A percentile compares a stretch with the other conserved stretches of the same genome.
phyloP scores from a whole-genome alignment of 2,113 vertebrate species.

The Phylloscopus trochiloides region DNA sequence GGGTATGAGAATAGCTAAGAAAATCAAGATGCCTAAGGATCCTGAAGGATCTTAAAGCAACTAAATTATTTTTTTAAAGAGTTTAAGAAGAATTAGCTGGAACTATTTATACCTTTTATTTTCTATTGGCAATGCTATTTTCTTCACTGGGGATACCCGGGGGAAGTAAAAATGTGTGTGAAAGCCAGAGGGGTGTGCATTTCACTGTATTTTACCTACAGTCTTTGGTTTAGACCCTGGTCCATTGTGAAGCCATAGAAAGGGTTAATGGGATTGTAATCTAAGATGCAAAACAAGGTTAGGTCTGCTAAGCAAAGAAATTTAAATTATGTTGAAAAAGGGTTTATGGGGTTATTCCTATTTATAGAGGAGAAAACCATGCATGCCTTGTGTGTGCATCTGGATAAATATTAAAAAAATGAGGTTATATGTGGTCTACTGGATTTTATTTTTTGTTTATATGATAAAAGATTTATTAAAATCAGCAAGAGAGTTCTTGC shows the following conservation, averaged over 20 bases:
- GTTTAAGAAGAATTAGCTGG: neutral
- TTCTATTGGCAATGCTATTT: neutral
- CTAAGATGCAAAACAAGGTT: neutral
- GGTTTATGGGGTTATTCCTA: neutral
- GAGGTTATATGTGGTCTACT: neutral
- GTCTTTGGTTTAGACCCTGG: neutral
- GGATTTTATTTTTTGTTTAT: neutral
- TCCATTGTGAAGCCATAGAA: neutral
- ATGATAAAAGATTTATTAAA: neutral
- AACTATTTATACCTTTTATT: neutral
- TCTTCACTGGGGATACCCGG: neutral
- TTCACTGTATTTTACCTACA: neutral
- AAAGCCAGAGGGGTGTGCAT: neutral
- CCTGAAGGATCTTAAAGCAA: neutral
- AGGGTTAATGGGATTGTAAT: neutral
- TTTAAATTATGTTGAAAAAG: neutral
- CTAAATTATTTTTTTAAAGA: neutral
- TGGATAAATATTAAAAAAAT: neutral
- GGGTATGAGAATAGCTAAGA: neutral
- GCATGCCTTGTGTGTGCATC: neutral
- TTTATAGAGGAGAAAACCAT: neutral
- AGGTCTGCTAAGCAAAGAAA: neutral
- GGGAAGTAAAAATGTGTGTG: neutral
- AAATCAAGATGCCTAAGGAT: neutral
- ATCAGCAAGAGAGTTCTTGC: neutral